Conservation (phyloP, 2,888 invertebrate species). For the Agonopterix heracliana region DNA sequence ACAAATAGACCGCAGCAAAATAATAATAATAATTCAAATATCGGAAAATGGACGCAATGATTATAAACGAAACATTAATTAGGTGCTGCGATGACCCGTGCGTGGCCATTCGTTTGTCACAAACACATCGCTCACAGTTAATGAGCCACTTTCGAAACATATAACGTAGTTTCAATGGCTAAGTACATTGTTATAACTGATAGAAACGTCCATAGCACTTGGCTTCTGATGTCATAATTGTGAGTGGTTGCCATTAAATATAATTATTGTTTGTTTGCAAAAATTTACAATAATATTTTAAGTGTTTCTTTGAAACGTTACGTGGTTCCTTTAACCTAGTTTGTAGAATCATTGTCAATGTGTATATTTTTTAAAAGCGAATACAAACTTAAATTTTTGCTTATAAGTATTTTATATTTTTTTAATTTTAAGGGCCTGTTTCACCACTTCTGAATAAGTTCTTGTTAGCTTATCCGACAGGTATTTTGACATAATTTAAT, state of each 20-base stretch:
- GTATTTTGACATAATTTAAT: too few relatives aligned
- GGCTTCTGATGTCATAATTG: constrained; percentile 44
- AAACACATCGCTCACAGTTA: constrained; percentile 19
- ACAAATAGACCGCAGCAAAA: too few relatives aligned
- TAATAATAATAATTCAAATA: neutral
- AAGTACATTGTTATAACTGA: constrained; percentile 39
- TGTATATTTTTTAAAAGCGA: too few relatives aligned
- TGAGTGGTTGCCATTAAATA: constrained; percentile 31
- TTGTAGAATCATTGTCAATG: too few relatives aligned
- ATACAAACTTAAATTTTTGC: too few relatives aligned
- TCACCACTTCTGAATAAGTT: too few relatives aligned
- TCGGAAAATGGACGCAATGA: neutral
- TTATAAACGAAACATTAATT: constrained; percentile 10
- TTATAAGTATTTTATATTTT: too few relatives aligned
- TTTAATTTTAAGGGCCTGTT: too few relatives aligned
- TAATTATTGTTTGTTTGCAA: constrained; percentile 23
- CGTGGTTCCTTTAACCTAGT: too few relatives aligned
- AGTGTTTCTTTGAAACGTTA: neutral
- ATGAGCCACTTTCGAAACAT: constrained; percentile 53
- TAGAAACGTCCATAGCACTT: constrained; percentile 28
- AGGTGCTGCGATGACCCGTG: constrained; percentile 14
- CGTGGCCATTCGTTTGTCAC: constrained; percentile 3
- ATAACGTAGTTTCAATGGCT: constrained; percentile 38
- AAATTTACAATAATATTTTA: neutral
- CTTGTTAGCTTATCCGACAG: too few relatives aligned